phyloP scores from a whole-genome alignment of 2,888 invertebrate species.

The Ligdia adustata region DNA sequence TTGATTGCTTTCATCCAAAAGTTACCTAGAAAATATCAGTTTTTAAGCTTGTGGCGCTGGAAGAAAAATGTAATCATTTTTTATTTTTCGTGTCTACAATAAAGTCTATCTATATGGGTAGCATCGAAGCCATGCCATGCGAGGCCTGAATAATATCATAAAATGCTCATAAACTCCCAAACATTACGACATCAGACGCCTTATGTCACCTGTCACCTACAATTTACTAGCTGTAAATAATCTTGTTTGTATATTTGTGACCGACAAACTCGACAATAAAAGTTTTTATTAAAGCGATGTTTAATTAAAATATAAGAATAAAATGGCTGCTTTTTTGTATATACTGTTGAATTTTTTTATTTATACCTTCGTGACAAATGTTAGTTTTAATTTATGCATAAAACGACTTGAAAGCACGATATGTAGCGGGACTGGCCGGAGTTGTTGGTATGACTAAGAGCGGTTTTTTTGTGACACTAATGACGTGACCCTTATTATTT shows the following conservation, averaged over 20 bases:
- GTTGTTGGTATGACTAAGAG: conserved; percentile 15
- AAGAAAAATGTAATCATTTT: too few species aligned
- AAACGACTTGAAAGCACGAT: conserved; percentile 28
- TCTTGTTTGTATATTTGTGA: conserved; percentile 25
- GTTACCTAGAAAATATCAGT: too few species aligned
- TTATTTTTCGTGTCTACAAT: too few species aligned
- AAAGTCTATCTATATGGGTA: too few species aligned
- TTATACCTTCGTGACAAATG: conserved; percentile 29
- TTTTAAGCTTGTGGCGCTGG: too few species aligned
- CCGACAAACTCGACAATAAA: conserved; percentile 21
- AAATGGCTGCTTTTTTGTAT: conserved; percentile 20
- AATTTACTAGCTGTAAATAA: conserved; percentile 25
- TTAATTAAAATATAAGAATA: conserved; percentile 28
- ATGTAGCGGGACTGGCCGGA: conserved; percentile 20
- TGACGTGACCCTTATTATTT: not conserved
- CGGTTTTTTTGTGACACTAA: conserved; percentile 1
- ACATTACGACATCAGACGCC: conserved; percentile 13
- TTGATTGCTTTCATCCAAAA: too few species aligned
- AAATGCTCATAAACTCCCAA: conserved; percentile 18
- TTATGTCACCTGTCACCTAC: conserved; percentile 26
- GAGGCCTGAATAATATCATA: conserved; percentile 21
- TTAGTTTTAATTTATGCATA: conserved; percentile 32
- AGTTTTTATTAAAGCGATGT: conserved; percentile 24
- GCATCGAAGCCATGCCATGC: not conserved
- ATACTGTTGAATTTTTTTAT: conserved; percentile 14